Base-by-base conservation (phyloP, 2,888 invertebrate species). In the Subacronicta megacephala region DNA sequence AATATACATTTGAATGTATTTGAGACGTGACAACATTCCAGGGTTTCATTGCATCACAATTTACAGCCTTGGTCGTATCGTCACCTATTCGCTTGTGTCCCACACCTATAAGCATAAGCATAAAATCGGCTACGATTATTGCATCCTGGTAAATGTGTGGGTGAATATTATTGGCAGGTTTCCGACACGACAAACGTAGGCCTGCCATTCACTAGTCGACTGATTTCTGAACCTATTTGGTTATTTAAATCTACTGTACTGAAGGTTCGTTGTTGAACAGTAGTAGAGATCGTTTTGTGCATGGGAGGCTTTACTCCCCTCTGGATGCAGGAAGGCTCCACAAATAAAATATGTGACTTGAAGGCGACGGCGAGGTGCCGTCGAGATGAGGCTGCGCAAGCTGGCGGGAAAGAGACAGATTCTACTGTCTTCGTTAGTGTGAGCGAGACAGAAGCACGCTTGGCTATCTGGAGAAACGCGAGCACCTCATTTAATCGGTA, bases 301-400 rank as follows among this genome's bases (percentile, higher is more conserved):
- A 87, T 90, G 81, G 88, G 69, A 77, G 63, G 87, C 90, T 85
- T 93, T 92, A 90, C 84, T 83, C 82, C 86, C 81, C 87, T 88
- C 90, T 88, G 88, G 90, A 91, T 93, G 90, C 89, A 93, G 92
- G 93, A 91, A 93, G 90, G 90, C 88, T 92, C 85, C 85, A 93
- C 94, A 92, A 93, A 94, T 93, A 94, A 93, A 94, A 94, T 93
- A 94, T 93, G 92, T 93, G 93, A 93, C 92, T 93, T 83, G 89
- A 89, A 90, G 92, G 92, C 93, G 91, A 93, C 93, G 89, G 87
- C 87, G 91, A 91, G 92, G 92, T 92, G 92, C 89, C 89, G 85
- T 86, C 84, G 85, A 90, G 90, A 90, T 90, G 92, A 91, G 91
- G 90, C 89, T 91, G 89, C 87, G 89, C 89, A 86, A 83, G 83